Conservation (phyloP, 2,888 invertebrate species). For the Nemotelus nigrinus region DNA sequence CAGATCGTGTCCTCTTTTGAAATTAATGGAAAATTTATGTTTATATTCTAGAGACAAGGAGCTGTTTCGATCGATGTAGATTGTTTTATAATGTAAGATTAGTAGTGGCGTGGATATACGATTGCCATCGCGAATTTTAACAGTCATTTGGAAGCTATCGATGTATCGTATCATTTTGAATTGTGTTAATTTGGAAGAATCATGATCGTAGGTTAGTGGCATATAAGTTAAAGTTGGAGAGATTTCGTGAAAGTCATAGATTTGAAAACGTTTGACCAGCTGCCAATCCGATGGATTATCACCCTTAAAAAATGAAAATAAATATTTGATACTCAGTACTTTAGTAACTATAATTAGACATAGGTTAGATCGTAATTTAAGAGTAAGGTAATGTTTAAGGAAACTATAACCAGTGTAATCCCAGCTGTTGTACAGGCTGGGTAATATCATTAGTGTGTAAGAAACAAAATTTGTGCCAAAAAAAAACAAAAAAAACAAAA, state of each 20-base stretch:
- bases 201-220: slow-evolving; percentile 53
- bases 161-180: slow-evolving; percentile 59
- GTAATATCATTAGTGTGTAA: too few relatives aligned
- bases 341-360: too few relatives aligned
- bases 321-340: slow-evolving; percentile 38
- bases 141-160: slow-evolving; percentile 58
- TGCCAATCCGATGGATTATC: slow-evolving; percentile 70
- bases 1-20: slow-evolving; percentile 45
- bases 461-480: too few relatives aligned
- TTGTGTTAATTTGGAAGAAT: slow-evolving; percentile 57
- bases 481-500: too few relatives aligned
- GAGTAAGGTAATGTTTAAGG: too few relatives aligned
- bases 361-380: too few relatives aligned
- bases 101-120: slow-evolving; percentile 60
- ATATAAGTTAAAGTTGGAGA: not conserved
- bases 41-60: slow-evolving; percentile 55
- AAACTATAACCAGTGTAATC: too few relatives aligned
- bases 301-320: slow-evolving; percentile 60
- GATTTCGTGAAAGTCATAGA: slow-evolving; percentile 68
- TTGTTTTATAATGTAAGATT: slow-evolving; percentile 58
- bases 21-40: slow-evolving; percentile 54
- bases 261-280: slow-evolving; percentile 74
- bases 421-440: too few relatives aligned
- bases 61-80: slow-evolving; percentile 58
- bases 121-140: slow-evolving; percentile 56